A percentile compares a stretch with the other conserved stretches of the same genome.
Conservation (phyloP, 2,797 vertebrate species). For the Erpetoichthys calabaricus region DNA sequence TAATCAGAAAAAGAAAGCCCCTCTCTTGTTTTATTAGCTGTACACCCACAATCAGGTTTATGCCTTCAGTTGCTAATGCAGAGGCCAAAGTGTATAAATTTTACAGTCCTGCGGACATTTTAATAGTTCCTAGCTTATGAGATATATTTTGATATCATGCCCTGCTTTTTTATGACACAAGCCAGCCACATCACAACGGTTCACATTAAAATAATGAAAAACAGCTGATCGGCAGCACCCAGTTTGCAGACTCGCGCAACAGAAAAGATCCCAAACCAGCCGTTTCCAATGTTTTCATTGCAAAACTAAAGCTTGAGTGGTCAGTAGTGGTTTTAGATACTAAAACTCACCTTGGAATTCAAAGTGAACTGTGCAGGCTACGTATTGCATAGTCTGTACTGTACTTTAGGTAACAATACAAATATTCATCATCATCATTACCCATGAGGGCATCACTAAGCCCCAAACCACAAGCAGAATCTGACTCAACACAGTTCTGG, state of each 20-base stretch:
- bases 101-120: conserved; percentile 25
- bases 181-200: neutral
- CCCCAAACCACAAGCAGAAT: too few relatives aligned
- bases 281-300: too few relatives aligned
- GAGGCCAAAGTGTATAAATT: conserved; percentile 18
- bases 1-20: neutral
- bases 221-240: neutral
- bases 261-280: too few relatives aligned
- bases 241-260: neutral
- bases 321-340: too few relatives aligned
- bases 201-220: conserved; percentile 3
- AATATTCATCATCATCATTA: too few relatives aligned
- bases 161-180: conserved; percentile 22
- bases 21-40: conserved; percentile 8
- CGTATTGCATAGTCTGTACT: too few relatives aligned
- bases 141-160: conserved; percentile 22
- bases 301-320: too few relatives aligned
- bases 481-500: too few relatives aligned
- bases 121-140: conserved; percentile 19
- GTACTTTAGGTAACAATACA: too few relatives aligned
- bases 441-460: too few relatives aligned
- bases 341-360: too few relatives aligned
- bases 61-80: conserved; percentile 7
- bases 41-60: conserved; percentile 10
- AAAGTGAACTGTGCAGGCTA: too few relatives aligned